Percentiles rank a stretch among this genome's conserved stretches.
Evolutionary conservation across 2,888 invertebrate genomes (phyloP).

Genomic region (Luffia ferchaultella): DNA sequence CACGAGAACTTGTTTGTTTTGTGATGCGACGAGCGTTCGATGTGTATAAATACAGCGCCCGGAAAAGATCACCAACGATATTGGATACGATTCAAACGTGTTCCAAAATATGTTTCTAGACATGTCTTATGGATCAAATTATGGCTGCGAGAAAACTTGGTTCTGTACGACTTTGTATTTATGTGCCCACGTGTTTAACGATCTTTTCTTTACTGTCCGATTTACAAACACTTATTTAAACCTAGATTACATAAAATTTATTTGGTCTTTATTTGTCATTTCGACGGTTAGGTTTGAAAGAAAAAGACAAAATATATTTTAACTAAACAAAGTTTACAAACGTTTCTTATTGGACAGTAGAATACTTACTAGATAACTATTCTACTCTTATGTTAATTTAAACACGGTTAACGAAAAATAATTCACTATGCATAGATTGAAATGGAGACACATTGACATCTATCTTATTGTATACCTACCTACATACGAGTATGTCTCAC

Average conservation of each 20-base stretch:
- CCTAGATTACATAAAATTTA: too few species aligned
- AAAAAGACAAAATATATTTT: too few species aligned
- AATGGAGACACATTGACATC: neutral
- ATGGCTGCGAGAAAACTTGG: too few species aligned
- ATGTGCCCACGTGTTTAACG: too few species aligned
- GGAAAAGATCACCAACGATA: constrained; percentile 30
- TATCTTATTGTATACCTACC: neutral
- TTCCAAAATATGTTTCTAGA: neutral
- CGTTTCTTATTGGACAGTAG: too few species aligned
- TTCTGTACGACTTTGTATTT: too few species aligned
- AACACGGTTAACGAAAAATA: neutral
- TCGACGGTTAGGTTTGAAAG: too few species aligned
- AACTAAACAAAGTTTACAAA: too few species aligned
- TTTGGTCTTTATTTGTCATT: too few species aligned
- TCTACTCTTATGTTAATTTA: neutral
- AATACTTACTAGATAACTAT: too few species aligned
- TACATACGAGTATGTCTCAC: neutral
- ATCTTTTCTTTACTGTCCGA: too few species aligned
- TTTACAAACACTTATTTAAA: too few species aligned
- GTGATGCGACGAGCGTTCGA: constrained; percentile 20
- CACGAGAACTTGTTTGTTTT: constrained; percentile 50
- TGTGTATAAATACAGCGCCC: constrained; percentile 53
- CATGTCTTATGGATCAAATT: neutral
- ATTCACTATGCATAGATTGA: neutral
- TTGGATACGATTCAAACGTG: constrained; percentile 23